A percentile compares a stretch with the other conserved stretches of the same genome.
phyloP scores from a whole-genome alignment of 2,888 invertebrate genomes.

The Tenthredo amoena region DNA sequence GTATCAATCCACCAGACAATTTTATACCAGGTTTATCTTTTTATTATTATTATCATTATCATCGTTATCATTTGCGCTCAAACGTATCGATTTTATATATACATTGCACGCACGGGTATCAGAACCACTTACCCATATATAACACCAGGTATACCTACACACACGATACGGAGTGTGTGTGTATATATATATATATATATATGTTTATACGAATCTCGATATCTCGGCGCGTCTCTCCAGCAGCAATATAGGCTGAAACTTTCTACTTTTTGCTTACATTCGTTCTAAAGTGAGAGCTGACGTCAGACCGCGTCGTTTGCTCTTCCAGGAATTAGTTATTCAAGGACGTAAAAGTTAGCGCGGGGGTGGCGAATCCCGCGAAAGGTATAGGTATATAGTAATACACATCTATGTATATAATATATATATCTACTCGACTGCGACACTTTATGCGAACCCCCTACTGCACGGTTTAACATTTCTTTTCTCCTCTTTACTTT shows the following conservation, averaged over 20 bases:
- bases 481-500: not conserved
- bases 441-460: not conserved
- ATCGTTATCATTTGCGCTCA: not conserved
- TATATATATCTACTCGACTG: not conserved
- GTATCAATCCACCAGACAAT: not conserved
- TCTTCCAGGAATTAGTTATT: constrained; percentile 28
- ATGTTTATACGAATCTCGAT: not conserved
- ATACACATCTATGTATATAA: not conserved
- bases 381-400: not conserved
- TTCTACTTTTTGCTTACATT: constrained; percentile 45
- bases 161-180: not conserved
- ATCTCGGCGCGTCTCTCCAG: not conserved
- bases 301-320: constrained; percentile 9
- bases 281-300: constrained; percentile 46
- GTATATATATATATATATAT: not conserved
- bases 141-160: not conserved
- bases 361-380: not conserved
- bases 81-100: not conserved
- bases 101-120: not conserved
- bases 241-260: constrained; percentile 16
- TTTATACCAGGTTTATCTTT: not conserved
- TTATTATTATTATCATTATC: not conserved
- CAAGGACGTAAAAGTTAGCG: constrained; percentile 21
- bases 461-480: not conserved
- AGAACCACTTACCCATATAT: not conserved